Base-by-base conservation (phyloP, 2,797 vertebrate genomes). In the Dromococcyx pavoninus region DNA sequence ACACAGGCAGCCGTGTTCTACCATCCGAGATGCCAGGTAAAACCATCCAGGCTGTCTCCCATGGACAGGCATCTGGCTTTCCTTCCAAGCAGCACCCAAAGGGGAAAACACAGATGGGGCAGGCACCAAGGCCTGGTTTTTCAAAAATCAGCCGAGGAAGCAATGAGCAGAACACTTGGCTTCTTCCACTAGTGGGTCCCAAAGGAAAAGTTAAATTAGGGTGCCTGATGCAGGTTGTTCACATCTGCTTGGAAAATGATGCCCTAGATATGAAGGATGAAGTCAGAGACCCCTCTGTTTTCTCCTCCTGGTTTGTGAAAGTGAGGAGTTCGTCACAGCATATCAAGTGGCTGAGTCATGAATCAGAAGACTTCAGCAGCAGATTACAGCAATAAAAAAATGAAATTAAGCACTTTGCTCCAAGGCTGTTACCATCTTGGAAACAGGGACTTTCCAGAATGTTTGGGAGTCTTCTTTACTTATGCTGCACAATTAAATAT, bases 401-500 rank as follows among this genome's bases (percentile, higher is more conserved):
- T 46, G 78, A 86, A 79, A 82, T 62, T n/a, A 79, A 93, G 67
- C 56, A 53, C 27, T 93, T 85, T 28, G 39, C 44, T 58, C 17
- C 2, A 21, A 89, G 35, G 30, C 64, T 48, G 17, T 54, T 88
- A 53, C n/a, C 44, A n/a, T 91, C 66, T 89, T 94, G 84, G 88
- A 81, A 93, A 90, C 7, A 11, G 37, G 24, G 73, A 54, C 80
- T 87, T 94, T 94, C 61, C 77, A 94, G 84, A 90, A 88, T 46
- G 56, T 2, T 46, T 81, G 22, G 30, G 41, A 94, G 37, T 60
- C 64, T 35, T 93, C 62, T 93, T 90, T 94, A 78, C 87, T 93
- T 91, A 76, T 67, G 66, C 56, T 84, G 60, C 33, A 30, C 82
- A 95, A 92, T 95, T 85, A 95, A 94, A 93, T 94, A 94, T 91